Percentiles rank a stretch among this genome's conserved stretches.
These are phyloP conservation scores for Psix sp. DNA, from an alignment of 1,140 invertebrate genomes.

Conservation along the genomic window DNA sequence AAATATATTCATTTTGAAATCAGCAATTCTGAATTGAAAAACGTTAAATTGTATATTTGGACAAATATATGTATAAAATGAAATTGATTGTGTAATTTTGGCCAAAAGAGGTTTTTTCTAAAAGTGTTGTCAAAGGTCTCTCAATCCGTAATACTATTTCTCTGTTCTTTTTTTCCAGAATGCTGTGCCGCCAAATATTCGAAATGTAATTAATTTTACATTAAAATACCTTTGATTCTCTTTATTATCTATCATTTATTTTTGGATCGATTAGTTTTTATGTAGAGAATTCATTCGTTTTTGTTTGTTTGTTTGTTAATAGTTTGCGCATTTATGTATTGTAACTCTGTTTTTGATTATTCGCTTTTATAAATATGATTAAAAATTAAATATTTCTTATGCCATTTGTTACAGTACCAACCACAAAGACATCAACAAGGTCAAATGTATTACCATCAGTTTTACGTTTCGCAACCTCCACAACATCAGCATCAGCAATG, in stretches of 20 bases:
- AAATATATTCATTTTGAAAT: no score
- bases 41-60: no score
- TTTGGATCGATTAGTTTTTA: neutral
- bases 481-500: slow-evolving; percentile 60
- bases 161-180: slow-evolving; percentile 47
- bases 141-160: slow-evolving; percentile 2
- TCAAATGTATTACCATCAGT: slow-evolving; percentile 59
- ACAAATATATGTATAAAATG: no score
- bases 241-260: neutral
- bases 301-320: no score
- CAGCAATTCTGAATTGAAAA: no score
- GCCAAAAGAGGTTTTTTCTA: neutral
- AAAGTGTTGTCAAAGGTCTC: neutral
- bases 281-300: neutral
- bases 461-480: slow-evolving; percentile 59
- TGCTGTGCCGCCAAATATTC: slow-evolving; percentile 43
- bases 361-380: no score
- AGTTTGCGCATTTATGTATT: no score
- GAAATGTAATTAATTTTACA: slow-evolving; percentile 49
- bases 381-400: no score
- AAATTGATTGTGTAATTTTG: no score
- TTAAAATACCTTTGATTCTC: slow-evolving; percentile 5
- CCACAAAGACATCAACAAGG: slow-evolving; percentile 70
- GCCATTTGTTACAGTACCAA: slow-evolving; percentile 67
- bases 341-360: no score